Evolutionary conservation across 2,888 invertebrate species (phyloP).

Genomic region (Cephalotes varians): DNA sequence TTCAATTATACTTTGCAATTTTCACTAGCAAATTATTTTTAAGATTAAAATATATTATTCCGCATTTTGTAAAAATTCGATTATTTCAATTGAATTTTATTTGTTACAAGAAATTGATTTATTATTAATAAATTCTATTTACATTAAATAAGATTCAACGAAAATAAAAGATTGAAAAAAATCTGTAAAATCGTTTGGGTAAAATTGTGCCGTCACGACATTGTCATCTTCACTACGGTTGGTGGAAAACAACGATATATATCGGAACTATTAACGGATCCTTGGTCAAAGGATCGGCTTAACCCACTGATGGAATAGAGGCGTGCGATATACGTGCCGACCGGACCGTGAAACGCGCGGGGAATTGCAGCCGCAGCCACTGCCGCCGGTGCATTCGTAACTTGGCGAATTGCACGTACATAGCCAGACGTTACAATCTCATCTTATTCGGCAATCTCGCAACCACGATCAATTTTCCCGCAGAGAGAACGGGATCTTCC

Average conservation of each 20-base stretch:
- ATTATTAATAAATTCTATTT: not conserved
- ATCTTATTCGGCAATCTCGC: conserved; percentile 66
- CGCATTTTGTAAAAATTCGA: not conserved
- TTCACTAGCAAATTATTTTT: not conserved
- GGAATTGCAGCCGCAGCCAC: conserved; percentile 65
- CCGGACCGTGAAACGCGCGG: conserved; percentile 65
- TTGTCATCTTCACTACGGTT: conserved; percentile 45
- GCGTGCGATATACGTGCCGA: conserved; percentile 60
- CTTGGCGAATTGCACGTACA: conserved; percentile 51
- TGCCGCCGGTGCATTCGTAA: conserved; percentile 52
- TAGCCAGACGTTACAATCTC: conserved; percentile 64
- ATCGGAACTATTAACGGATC: conserved; percentile 70
- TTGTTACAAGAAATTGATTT: not conserved
- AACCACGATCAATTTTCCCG: conserved; percentile 68
- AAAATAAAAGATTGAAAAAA: not conserved
- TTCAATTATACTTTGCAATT: not conserved
- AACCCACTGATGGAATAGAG: conserved; percentile 52
- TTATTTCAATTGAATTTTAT: not conserved
- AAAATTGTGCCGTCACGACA: conserved; percentile 43
- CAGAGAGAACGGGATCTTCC: conserved; percentile 44
- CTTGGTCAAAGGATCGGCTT: conserved; percentile 71
- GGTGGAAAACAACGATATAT: conserved; percentile 52
- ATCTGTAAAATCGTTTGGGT: not conserved
- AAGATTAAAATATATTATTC: not conserved
- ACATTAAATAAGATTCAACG: not conserved